Evolutionary conservation across 2,113 vertebrate genomes (phyloP).

Genomic region (Ranitomeya imitator): DNA sequence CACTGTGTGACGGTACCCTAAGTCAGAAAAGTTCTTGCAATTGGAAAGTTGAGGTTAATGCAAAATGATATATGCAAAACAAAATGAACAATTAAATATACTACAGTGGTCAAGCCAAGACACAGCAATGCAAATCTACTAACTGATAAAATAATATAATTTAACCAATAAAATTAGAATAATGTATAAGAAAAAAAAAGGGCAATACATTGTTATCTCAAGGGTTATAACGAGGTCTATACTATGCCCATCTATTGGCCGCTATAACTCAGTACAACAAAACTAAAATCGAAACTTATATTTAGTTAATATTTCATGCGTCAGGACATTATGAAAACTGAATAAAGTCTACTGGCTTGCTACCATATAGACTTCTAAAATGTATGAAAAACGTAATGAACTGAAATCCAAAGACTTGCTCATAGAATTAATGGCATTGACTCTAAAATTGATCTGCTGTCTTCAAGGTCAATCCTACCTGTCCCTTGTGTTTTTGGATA

Average conservation of each 20-base stretch:
- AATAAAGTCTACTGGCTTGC: background rate
- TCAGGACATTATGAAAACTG: background rate
- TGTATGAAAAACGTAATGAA: background rate
- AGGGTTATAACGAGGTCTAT: background rate
- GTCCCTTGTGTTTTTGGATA: background rate
- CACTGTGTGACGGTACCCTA: no score
- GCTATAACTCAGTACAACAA: background rate
- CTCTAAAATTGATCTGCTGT: background rate
- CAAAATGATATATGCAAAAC: background rate
- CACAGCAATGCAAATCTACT: no score
- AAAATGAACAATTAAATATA: background rate
- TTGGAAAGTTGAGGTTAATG: no score
- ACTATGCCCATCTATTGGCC: background rate
- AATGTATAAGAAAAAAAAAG: no score
- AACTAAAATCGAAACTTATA: background rate
- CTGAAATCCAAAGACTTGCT: background rate
- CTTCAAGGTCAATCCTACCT: background rate
- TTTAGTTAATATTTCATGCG: background rate
- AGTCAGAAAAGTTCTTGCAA: no score
- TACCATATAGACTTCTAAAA: background rate
- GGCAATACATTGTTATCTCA: no score
- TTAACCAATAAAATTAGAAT: no score
- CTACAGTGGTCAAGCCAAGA: no score
- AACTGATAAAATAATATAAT: no score
- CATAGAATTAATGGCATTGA: background rate